Evolutionary conservation across 2,888 invertebrate genomes (phyloP), one percentile per base, ranked within the genome.

Genomic region (Nemurella pictetii): DNA sequence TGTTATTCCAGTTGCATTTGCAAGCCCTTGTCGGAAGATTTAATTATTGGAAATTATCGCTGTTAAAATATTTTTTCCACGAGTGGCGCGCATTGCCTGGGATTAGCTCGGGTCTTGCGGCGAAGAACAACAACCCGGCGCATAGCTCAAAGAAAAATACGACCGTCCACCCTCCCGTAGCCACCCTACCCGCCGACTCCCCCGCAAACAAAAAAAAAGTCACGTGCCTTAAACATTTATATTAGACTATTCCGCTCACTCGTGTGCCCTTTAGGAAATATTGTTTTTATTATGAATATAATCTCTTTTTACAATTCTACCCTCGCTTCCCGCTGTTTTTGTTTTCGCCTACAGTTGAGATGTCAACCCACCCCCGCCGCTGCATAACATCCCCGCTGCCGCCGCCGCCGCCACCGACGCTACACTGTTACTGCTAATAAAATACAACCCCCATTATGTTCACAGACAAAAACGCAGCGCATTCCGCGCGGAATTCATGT

Each of bases 271-370:
- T 25, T 15, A 27, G 26, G 29, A 77, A 81, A 81, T 81, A 81
- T 81, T 81, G 32, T 30, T 81, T 32, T 72, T 72, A 82, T 26
- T 28, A 72, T 26, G 28, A 55, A 72, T 72, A 82, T 72, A 82
- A 82, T 82, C 82, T 82, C 82, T 82, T 82, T 75, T 82, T 55
- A 82, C 82, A 82, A 82, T 82, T 72, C 28, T 72, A 82, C 28
- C 55, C 82, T 35, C 80, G n/a, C 28, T 29, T 25, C 72, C 28
- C 28, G 55, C 55, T 15, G 55, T 82, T 82, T 82, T 82, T 72
- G 27, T 25, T 82, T 82, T 55, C 28, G n/a, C n/a, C 20, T 27
- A 15, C 82, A 72, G 72, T 72, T 55, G 82, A 82, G 55, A 82
- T 82, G 82, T 82, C 82, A 72, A 3, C 55, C 55, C 20, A 72